Percentiles rank a stretch among this genome's conserved stretches.
phyloP scores from a whole-genome alignment of 1,140 invertebrate species.

The Ephestia elutella region DNA sequence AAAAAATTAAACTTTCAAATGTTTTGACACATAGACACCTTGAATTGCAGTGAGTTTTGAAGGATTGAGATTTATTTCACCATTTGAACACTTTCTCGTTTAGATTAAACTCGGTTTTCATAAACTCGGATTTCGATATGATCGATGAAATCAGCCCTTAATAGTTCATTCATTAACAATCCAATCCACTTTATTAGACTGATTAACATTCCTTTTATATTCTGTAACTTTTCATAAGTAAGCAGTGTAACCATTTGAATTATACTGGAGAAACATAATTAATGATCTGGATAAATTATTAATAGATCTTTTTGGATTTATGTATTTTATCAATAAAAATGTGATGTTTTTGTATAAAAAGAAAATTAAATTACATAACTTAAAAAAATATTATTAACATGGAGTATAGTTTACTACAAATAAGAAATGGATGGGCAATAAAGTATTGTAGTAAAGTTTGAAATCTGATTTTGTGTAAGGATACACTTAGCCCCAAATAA shows the following conservation, averaged over 20 bases:
- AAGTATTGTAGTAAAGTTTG: background rate
- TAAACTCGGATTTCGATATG: too few species aligned
- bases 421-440: background rate
- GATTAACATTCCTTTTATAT: conserved; percentile 33
- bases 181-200: conserved; percentile 34
- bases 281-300: background rate
- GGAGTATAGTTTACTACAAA: conserved; percentile 3
- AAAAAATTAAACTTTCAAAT: too few species aligned
- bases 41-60: too few species aligned
- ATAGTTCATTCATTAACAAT: background rate
- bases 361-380: background rate
- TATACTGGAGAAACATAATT: background rate
- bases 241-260: background rate
- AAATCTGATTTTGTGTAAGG: background rate
- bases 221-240: conserved; percentile 13
- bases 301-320: conserved; percentile 2
- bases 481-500: background rate
- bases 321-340: conserved; percentile 1
- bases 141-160: background rate
- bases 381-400: background rate
- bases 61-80: too few species aligned
- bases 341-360: background rate
- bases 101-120: too few species aligned
- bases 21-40: too few species aligned
- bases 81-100: too few species aligned